These are phyloP conservation scores for Toxotes lorentzi DNA, from an alignment of 2,797 vertebrate species.

Conservation along the genomic window DNA sequence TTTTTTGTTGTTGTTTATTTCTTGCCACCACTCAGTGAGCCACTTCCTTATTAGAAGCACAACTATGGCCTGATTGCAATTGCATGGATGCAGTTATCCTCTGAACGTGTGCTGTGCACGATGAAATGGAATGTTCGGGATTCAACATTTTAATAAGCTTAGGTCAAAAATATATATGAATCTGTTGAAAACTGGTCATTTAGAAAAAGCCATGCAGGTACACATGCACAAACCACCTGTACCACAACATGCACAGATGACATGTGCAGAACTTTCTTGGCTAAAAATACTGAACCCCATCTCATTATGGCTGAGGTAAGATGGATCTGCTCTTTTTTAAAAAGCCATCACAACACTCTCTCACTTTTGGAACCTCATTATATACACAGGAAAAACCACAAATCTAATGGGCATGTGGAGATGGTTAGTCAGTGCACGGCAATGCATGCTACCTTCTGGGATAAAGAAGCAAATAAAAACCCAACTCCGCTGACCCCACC, in stretches of 20 bases:
- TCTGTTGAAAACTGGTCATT: neutral
- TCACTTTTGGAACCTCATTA: slow-evolving; percentile 37
- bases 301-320: slow-evolving; percentile 30
- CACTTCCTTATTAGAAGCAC: neutral
- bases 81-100: no score
- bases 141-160: neutral
- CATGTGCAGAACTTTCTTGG: slow-evolving; percentile 10
- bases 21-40: no score
- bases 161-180: no score
- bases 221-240: neutral
- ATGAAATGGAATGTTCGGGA: neutral
- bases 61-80: neutral
- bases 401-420: slow-evolving; percentile 22
- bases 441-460: slow-evolving; percentile 10
- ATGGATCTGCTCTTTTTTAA: slow-evolving; percentile 18
- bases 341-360: neutral
- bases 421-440: slow-evolving; percentile 18
- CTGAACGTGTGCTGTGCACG: neutral
- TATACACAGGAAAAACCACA: neutral
- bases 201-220: neutral
- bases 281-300: neutral
- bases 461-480: slow-evolving; percentile 27
- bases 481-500: slow-evolving; percentile 18
- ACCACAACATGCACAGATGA: neutral
- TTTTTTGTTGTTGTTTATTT: no score